These are phyloP conservation scores for Sarcophaga bullata DNA, from an alignment of 1,140 invertebrate genomes.

Conservation along the genomic window DNA sequence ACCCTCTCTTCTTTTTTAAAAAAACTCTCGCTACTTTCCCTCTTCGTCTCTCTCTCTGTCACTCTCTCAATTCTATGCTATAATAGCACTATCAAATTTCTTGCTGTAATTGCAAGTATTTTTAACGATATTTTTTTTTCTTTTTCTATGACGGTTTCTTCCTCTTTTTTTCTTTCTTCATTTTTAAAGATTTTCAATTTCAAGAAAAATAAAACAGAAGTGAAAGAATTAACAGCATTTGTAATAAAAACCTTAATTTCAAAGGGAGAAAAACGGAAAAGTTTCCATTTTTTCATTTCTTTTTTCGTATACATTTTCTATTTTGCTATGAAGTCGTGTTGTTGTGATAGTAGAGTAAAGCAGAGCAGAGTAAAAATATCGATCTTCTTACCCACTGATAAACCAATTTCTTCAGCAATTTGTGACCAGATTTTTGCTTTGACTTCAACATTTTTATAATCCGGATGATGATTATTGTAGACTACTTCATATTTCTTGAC, in stretches of 20 bases:
- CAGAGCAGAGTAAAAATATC: background rate
- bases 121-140: conserved; percentile 16
- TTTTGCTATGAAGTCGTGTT: background rate
- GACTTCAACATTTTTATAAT: conserved; percentile 63
- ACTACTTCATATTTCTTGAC: conserved; percentile 64
- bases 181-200: too few species aligned
- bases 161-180: too few species aligned
- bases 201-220: too few species aligned
- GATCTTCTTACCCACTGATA: conserved; percentile 60
- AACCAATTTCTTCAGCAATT: conserved; percentile 64
- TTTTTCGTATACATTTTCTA: background rate
- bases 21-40: too few species aligned
- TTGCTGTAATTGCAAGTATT: background rate
- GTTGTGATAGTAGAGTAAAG: too few species aligned
- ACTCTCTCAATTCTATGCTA: too few species aligned
- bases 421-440: conserved; percentile 63
- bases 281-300: background rate
- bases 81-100: background rate
- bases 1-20: too few species aligned
- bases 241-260: background rate
- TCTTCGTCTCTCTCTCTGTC: too few species aligned
- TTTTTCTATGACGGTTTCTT: background rate
- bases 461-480: conserved; percentile 64
- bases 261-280: background rate
- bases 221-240: too few species aligned